phyloP scores from a whole-genome alignment of 2,888 invertebrate species.

The Brassicogethes aeneus region DNA sequence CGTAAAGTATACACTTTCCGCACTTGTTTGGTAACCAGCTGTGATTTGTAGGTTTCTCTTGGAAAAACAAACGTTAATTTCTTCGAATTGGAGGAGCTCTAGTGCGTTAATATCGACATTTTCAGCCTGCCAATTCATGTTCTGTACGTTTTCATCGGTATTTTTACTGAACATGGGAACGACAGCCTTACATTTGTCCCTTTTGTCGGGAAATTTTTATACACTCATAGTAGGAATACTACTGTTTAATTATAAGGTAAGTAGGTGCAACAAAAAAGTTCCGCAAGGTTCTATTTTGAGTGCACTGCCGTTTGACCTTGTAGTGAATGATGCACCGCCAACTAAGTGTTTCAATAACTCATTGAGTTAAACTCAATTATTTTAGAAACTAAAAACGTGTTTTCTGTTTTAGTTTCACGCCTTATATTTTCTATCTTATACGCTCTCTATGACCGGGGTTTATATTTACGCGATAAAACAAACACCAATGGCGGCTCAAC shows the following conservation, averaged over 20 bases:
- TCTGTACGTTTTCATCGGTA: constrained; percentile 67
- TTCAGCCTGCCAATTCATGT: constrained; percentile 63
- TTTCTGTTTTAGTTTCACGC: constrained; percentile 58
- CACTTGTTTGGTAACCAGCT: too few species aligned
- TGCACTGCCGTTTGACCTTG: too few species aligned
- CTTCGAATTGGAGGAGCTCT: constrained; percentile 53
- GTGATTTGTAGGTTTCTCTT: constrained; percentile 51
- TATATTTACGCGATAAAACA: constrained; percentile 55
- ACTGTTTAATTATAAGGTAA: constrained; percentile 72
- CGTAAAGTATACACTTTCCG: too few species aligned
- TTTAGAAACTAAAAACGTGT: constrained; percentile 6
- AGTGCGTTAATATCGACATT: constrained; percentile 48
- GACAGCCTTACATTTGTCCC: constrained; percentile 72
- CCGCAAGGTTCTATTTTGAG: too few species aligned
- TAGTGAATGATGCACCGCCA: too few species aligned
- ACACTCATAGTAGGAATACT: constrained; percentile 72
- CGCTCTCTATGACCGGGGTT: constrained; percentile 67
- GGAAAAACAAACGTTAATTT: constrained; percentile 60
- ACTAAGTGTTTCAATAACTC: too few species aligned
- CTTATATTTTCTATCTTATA: constrained; percentile 71
- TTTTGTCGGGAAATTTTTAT: constrained; percentile 78
- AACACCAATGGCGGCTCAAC: constrained; percentile 43
- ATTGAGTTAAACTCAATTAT: constrained; percentile 2
- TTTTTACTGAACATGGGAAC: constrained; percentile 71
- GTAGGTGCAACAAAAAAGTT: too few species aligned